Base-by-base conservation (phyloP, 30 jellyfish, hydroid and myxozoan species). In the Nemopilema nomurai region DNA sequence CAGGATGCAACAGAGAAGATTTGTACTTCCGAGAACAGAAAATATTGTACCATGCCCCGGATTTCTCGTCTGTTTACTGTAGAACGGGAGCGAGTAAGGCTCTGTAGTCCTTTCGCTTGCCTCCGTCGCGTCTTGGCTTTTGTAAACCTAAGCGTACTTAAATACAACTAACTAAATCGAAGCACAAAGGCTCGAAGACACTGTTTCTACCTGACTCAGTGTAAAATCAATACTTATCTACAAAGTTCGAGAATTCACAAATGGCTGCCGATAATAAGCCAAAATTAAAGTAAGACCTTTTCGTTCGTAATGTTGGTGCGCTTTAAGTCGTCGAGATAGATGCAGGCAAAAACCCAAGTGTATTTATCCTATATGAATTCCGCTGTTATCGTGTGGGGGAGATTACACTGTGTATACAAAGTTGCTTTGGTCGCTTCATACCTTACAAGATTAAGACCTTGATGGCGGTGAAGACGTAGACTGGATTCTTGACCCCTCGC, bases 361-460 rank as follows among this genome's bases (percentile, higher is more conserved):
- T 41, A 57, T 4, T 20, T 49, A 21, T 6, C 68, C 68, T 26
- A 33, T 62, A 16, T 21, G 87, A 13, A 21, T 28, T 67, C 76
- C 16, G 33, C 78, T 62, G 20, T 64, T 0, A 32, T 62, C 33
- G 69, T 18, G 33, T 27, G 87, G 76, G 63, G 29, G 26, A 51
- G 87, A 33, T 77, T 77, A 77, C 74, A 69, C 16, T 21, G n/a
- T n/a, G 72, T 83, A 19, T 68, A 50, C 50, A 29, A 41, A 75
- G 26, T 69, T 69, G 77, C 49, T 63, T 62, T 50, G 51, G 17
- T 16, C 51, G 24, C 33, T 30, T 64, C 29, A 50, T 63, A n/a
- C 25, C 79, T 79, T 79, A 87, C 90, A 87, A 63, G 18, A 87
- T 72, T 68, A 87, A 91, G 30, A 87, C 96, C 49, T 87, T 87